Evolutionary conservation across 2,113 vertebrate species (phyloP).

Genomic region (Aramus guarauna): DNA sequence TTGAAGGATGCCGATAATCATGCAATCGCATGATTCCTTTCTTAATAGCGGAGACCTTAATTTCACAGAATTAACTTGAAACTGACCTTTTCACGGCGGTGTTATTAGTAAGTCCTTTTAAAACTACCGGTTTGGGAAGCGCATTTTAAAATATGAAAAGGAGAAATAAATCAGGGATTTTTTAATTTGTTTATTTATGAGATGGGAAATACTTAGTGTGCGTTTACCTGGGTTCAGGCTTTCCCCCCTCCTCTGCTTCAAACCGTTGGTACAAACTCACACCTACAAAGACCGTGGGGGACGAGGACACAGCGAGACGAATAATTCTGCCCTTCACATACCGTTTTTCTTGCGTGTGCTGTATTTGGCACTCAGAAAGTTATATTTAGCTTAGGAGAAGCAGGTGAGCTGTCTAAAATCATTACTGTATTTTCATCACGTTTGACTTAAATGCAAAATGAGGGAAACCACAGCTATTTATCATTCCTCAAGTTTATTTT

Average conservation of each 20-base stretch:
- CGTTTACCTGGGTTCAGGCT: not conserved
- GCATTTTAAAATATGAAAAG: not conserved
- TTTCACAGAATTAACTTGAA: not conserved
- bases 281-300: accelerated
- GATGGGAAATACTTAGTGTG: not conserved
- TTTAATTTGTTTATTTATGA: not conserved
- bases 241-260: not conserved
- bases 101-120: not conserved
- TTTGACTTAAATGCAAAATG: not conserved
- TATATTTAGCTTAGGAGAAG: not conserved
- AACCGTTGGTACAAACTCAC: too few species aligned
- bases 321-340: not conserved
- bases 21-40: not conserved
- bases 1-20: not conserved
- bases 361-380: not conserved
- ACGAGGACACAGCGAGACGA: too few species aligned
- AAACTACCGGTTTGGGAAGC: not conserved
- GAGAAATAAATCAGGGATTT: not conserved
- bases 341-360: not conserved
- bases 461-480: not conserved
- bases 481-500: not conserved
- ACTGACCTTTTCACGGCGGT: not conserved
- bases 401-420: not conserved
- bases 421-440: not conserved
- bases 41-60: not conserved